Percentiles rank a stretch among this genome's conserved stretches.
These are phyloP conservation scores for Drosophila parthenogenetica DNA, from an alignment of 2,888 invertebrate species.

Conservation along the genomic window DNA sequence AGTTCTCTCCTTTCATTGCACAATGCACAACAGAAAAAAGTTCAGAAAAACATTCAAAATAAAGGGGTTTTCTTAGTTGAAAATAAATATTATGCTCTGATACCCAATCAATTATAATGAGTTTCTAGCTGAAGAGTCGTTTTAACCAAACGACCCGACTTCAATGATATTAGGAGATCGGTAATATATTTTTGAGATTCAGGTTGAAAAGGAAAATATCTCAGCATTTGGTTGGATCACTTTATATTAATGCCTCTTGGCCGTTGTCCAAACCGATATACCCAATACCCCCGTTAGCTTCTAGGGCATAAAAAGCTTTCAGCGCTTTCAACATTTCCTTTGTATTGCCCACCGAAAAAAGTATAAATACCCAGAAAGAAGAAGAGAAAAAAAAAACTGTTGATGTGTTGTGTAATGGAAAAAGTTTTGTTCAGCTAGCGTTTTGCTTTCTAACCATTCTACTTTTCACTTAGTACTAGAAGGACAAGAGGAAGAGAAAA, in stretches of 20 bases:
- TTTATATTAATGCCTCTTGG: neutral
- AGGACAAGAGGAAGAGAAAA: neutral
- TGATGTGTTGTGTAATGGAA: constrained; percentile 78
- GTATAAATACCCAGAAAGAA: constrained; percentile 41
- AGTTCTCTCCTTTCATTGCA: constrained; percentile 38
- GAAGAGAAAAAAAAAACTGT: constrained; percentile 64
- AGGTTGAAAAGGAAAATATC: neutral
- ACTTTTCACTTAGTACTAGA: constrained; percentile 68
- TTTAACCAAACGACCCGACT: neutral
- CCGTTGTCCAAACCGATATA: constrained; percentile 43
- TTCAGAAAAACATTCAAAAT: constrained; percentile 32
- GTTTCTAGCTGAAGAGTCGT: constrained; percentile 15
- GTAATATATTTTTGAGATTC: neutral
- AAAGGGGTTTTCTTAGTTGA: constrained; percentile 36
- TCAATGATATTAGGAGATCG: neutral
- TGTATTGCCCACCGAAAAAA: constrained; percentile 68
- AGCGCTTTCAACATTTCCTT: constrained; percentile 74
- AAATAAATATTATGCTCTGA: constrained; percentile 26
- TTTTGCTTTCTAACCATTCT: constrained; percentile 74
- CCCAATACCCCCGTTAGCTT: constrained; percentile 36
- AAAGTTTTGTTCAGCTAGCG: constrained; percentile 76
- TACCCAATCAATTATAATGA: constrained; percentile 40
- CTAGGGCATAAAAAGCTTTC: constrained; percentile 74
- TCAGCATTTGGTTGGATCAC: too few species aligned
- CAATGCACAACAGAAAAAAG: constrained; percentile 40